Base-by-base conservation (phyloP, 2,113 vertebrate species). In the Ahaetulla prasina region DNA sequence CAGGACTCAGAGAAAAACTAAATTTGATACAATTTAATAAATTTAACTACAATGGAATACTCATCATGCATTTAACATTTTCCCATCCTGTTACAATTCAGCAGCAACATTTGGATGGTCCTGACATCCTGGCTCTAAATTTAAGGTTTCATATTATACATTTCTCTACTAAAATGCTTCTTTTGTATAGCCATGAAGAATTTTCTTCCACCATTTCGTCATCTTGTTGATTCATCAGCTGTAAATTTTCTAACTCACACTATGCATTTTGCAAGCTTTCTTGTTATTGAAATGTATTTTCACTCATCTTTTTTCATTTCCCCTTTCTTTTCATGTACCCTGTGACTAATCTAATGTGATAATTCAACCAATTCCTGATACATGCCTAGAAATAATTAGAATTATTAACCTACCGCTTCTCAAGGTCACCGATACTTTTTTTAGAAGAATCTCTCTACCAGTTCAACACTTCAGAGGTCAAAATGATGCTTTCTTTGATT, bases 311-410 rank as follows among this genome's bases (percentile, higher is more conserved):
- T 68, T 94, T 93, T 39, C 25, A 92, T 90, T 92, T 94, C 94
- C 25, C 3, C 18, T 68, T 53, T 35, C 92, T 93, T 87, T 93
- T 5, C 20, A 92, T 1, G 90, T 52, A 90, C 25, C 89, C 50
- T 60, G 43, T 45, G 87, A 55, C 60, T 92, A 80, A 88, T 80
- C 86, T 47, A 88, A 80, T 92, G 80, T 90, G 50, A 94, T 93
- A 95, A 92, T 96, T 94, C 86, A 94, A 94, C 57, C 87, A 92
- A 92, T 91, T 92, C 87, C 85, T 68, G 90, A 89, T 45, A 55
- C 45, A 2, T 14, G 92, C 94, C 94, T 53, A 85, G 94, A 95
- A 95, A 94, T 88, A 94, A 86, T 93, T 95, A 87, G 54, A 93
- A 95, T 68, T 0, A 94, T 93, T 96, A 96, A 96, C 91, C 86